Percentiles rank a stretch among this genome's conserved stretches.
Evolutionary conservation across 2,797 vertebrate species (phyloP).

Genomic region (Yasuhikotakia modesta): DNA sequence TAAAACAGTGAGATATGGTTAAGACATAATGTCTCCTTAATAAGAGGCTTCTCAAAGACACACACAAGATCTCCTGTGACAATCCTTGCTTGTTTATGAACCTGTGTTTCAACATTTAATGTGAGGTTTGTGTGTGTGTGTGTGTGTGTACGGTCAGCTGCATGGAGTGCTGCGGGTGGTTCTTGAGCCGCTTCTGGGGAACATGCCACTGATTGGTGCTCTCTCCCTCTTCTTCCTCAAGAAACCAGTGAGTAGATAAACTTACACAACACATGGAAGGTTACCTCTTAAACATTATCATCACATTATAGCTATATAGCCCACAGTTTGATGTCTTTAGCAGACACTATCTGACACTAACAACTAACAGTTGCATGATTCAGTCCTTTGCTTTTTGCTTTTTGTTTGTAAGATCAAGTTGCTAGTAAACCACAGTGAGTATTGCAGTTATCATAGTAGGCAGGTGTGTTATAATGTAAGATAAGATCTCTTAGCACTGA

Average conservation of each 20-base stretch:
- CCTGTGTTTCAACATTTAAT: not conserved
- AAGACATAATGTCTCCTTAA: not conserved
- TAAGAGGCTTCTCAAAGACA: not conserved
- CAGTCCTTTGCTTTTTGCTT: not conserved
- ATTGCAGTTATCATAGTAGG: too few relatives aligned
- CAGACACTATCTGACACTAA: not conserved
- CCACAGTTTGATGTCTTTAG: not conserved
- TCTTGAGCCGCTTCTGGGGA: slow-evolving; percentile 93
- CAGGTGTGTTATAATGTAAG: too few relatives aligned
- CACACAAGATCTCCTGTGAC: not conserved
- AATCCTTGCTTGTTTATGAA: not conserved
- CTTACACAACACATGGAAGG: not conserved
- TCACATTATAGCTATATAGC: too few relatives aligned
- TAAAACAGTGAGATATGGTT: too few relatives aligned
- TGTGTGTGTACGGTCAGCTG: slow-evolving; percentile 77
- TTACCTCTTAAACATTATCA: not conserved
- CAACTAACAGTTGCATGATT: not conserved
- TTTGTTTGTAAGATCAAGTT: not conserved
- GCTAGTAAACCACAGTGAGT: too few relatives aligned
- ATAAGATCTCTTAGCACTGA: too few relatives aligned
- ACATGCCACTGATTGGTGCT: slow-evolving; percentile 92
- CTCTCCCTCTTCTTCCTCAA: slow-evolving; percentile 94
- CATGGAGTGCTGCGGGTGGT: slow-evolving; percentile 94
- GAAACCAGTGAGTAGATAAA: slow-evolving; percentile 86
- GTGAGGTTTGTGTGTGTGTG: slow-evolving; percentile 7